Evolutionary conservation across 2,888 invertebrate genomes (phyloP), one percentile per base, ranked within the genome.

Genomic region (Acanthococcus lagerstroemiae): DNA sequence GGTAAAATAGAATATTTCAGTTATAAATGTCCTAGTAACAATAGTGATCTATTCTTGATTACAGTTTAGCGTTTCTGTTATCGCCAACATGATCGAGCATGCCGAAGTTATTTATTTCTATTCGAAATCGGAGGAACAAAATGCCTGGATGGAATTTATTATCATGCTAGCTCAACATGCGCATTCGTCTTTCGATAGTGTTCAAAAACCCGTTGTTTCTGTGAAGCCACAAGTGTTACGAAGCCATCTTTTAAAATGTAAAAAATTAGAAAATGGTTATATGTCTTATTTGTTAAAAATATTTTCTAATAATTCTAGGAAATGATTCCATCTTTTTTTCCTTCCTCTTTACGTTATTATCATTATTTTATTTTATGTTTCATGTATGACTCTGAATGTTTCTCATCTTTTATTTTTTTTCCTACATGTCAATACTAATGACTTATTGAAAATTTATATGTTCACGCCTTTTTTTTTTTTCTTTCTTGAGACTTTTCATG

Each of bases 1-100:
- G n/a, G n/a, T n/a, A n/a, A n/a, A n/a, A n/a, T n/a, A n/a, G n/a
- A 37, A 3, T 37, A 15, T 37, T 3, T 3, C 37, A 1, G n/a
- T 2, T 37, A 37, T n/a, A 9, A 37, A 37, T 2, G n/a, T 37
- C n/a, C n/a, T 37, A 9, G n/a, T 37, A 37, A 2, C 37, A 37
- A 15, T n/a, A 37, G 37, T 1, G 1, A 37, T 37, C 3, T 37
- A 37, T 15, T 37, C 3, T n/a, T 37, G 12, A 37, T 37, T 37
- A 37, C 73, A 83, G 82, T 81, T 83, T 72, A 82, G 82, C 21
- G 77, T 82, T 30, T 82, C 82, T 4, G 79, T 81, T 22, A 72
- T 82, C 68, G 77, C 79, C 9, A 76, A 78, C 60, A 75, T 82
- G 72, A 73, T 82, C 37, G 78, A 81, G 67, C 77, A 80, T 69